Base-by-base conservation (phyloP, 2,888 invertebrate species). In the Erannis defoliaria region DNA sequence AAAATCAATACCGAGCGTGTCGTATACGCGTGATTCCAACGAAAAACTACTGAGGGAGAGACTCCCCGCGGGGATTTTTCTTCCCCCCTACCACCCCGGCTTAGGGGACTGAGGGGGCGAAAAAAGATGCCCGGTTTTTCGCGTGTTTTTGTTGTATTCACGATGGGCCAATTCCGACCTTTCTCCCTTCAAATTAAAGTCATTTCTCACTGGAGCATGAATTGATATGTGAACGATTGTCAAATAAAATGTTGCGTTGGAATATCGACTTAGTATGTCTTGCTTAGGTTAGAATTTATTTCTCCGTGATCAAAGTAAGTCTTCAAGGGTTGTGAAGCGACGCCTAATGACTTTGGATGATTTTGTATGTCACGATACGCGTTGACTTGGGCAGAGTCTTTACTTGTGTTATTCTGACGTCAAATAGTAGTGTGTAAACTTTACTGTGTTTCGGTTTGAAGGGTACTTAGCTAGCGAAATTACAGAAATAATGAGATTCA, bases 1-100 rank as follows among this genome's bases (percentile, higher is more conserved):
- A 91, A 92, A 93, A 92, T 92, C 92, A 89, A 92, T 92, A 92
- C 89, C 58, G 63, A 82, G 82, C 87, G 84, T 91, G 90, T 92
- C 91, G 89, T 80, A 77, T 85, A 88, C 88, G 88, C 90, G 91
- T 92, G 88, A 90, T 90, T 83, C 89, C 90, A 75, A 86, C 91
- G 92, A 91, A 91, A 93, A 92, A 93, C 92, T 93, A 93, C 89
- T 89, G 78, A 73, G 74, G 75, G 67, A 61, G 71, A 72, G 67
- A 73, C 75, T 78, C 77, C 77, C 77, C 45, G 35, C 73, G 76
- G 76, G 85, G 87, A 86, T 89, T 89, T 88, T 88, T 88, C 84
- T 88, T 87, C 82, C 86, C 87, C 89, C 77, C 53, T 68, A 57
- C 77, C 81, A 59, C 76, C 81, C 76, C 82, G 76, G 86, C 83